Evolutionary conservation across 1,140 invertebrate genomes (phyloP).

Genomic region (Sarcophaga peregrina): DNA sequence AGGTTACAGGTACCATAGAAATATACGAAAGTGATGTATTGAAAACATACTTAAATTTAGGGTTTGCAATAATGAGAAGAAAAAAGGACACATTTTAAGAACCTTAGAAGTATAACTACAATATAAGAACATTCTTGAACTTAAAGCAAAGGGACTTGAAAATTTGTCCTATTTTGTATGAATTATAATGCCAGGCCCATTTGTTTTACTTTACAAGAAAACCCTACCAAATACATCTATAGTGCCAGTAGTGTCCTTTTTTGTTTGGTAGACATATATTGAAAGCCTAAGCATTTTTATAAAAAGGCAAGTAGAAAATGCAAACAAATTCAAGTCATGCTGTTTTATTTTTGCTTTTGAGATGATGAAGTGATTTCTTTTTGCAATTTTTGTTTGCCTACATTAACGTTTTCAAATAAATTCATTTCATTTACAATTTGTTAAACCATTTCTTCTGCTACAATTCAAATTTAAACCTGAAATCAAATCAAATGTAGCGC

Average conservation of each 20-base stretch:
- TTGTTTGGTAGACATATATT: background rate
- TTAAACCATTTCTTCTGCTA: conserved; percentile 33
- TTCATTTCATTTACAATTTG: conserved; percentile 41
- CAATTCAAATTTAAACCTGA: conserved; percentile 39
- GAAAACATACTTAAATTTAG: conserved; percentile 1
- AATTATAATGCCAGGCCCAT: too few species aligned
- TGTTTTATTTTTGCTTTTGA: background rate
- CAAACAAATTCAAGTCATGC: background rate
- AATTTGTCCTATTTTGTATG: too few species aligned
- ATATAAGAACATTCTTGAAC: background rate
- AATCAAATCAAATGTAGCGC: conserved; percentile 38
- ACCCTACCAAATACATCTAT: background rate
- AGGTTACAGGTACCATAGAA: conserved; percentile 31
- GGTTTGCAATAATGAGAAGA: background rate
- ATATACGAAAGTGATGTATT: too few species aligned
- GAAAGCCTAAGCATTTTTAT: conserved; percentile 17
- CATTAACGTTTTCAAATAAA: conserved; percentile 26
- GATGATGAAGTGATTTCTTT: conserved; percentile 39
- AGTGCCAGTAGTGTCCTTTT: background rate
- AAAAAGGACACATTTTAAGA: background rate
- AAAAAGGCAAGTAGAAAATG: background rate
- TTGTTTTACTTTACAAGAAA: background rate
- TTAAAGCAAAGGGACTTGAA: too few species aligned
- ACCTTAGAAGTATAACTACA: too few species aligned
- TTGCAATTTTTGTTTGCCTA: conserved; percentile 26